These are phyloP conservation scores for Pelobates fuscus DNA, from an alignment of 2,113 vertebrate species.

Conservation along the genomic window DNA sequence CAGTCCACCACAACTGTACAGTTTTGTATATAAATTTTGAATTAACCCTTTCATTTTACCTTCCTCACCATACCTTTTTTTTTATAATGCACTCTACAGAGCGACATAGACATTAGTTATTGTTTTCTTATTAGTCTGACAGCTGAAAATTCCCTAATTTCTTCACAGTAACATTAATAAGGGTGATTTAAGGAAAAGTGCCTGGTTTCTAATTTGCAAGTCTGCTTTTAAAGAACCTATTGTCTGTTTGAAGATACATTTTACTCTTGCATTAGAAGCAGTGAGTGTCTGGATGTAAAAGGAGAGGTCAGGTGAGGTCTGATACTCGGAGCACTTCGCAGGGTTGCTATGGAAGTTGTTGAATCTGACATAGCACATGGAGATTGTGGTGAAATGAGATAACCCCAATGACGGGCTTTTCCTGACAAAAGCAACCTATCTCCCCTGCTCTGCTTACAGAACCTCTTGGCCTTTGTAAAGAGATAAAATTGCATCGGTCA, in stretches of 20 bases:
- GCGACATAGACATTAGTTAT: too few species aligned
- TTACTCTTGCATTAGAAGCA: slow-evolving; percentile 26
- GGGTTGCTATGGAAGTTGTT: slow-evolving; percentile 47
- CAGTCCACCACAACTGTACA: too few species aligned
- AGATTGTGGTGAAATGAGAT: slow-evolving; percentile 39
- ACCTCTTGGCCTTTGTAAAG: slow-evolving; percentile 25
- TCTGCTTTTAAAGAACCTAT: not conserved
- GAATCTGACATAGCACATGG: slow-evolving; percentile 36
- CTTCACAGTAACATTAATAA: too few species aligned
- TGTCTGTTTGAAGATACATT: slow-evolving; percentile 18
- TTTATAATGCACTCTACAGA: too few species aligned
- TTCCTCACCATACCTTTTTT: too few species aligned
- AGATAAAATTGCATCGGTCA: slow-evolving; percentile 41
- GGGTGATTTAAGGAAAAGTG: slow-evolving; percentile 27
- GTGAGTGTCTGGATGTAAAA: slow-evolving; percentile 14
- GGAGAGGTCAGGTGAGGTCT: slow-evolving; percentile 37
- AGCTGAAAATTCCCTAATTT: too few species aligned
- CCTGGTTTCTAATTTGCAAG: slow-evolving; percentile 13
- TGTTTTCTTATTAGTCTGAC: too few species aligned
- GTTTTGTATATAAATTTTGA: too few species aligned
- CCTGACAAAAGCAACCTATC: slow-evolving; percentile 27
- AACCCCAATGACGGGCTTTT: slow-evolving; percentile 20
- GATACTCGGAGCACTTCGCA: slow-evolving; percentile 22
- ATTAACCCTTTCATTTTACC: too few species aligned
- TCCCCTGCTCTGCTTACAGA: slow-evolving; percentile 20